A percentile compares a stretch with the other conserved stretches of the same genome.
These are phyloP conservation scores for Chaitophorus viminalis DNA, from an alignment of 2,888 invertebrate genomes.

Conservation along the genomic window DNA sequence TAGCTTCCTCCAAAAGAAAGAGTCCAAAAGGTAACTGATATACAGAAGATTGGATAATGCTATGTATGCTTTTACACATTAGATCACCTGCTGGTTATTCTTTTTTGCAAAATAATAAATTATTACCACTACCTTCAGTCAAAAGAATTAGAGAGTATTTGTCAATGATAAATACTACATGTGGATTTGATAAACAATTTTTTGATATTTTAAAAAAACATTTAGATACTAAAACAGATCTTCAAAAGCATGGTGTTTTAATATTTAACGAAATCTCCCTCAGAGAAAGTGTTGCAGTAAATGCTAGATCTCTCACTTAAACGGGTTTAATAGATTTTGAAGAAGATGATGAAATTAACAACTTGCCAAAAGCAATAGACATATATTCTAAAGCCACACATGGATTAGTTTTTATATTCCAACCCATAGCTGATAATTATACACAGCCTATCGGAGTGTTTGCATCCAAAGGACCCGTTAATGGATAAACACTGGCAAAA, in stretches of 20 bases:
- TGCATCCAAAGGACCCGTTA: not conserved
- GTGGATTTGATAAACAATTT: not conserved
- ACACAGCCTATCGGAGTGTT: not conserved
- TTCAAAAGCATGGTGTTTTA: not conserved
- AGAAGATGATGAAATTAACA: too few species aligned
- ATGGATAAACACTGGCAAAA: not conserved
- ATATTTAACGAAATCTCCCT: not conserved
- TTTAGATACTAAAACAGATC: not conserved
- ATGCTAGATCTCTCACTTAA: not conserved
- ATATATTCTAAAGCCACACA: not conserved
- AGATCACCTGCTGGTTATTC: not conserved
- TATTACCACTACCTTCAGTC: too few species aligned
- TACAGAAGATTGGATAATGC: not conserved
- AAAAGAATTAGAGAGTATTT: not conserved
- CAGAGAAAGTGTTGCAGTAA: not conserved
- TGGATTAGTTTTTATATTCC: constrained; percentile 2
- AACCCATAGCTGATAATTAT: constrained; percentile 7
- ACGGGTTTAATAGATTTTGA: not conserved
- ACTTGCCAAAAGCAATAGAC: too few species aligned
- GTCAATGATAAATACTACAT: not conserved
- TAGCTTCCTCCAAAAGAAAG: not conserved
- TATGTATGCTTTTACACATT: not conserved
- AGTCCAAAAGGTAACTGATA: too few species aligned
- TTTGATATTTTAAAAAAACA: not conserved
- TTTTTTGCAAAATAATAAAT: not conserved